A percentile compares a stretch with the other conserved stretches of the same genome.
phyloP scores from a whole-genome alignment of 1,140 invertebrate genomes.

The Ylistrum balloti region DNA sequence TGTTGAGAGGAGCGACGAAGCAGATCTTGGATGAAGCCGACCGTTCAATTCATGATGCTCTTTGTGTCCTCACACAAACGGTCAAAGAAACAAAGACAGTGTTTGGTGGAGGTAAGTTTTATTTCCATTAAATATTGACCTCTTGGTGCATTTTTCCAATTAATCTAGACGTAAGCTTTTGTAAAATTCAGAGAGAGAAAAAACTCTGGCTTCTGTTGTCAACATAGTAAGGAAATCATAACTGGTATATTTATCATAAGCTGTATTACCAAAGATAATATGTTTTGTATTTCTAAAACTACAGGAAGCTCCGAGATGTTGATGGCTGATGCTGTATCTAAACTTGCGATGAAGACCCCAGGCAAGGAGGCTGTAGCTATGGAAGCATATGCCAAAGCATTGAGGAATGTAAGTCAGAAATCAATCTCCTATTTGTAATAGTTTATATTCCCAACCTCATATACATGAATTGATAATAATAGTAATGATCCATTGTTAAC shows the following conservation, averaged over 20 bases:
- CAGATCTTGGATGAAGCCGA: constrained; percentile 99
- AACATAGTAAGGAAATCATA: too few relatives aligned
- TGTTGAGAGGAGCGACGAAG: constrained; percentile 98
- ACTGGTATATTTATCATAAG: too few relatives aligned
- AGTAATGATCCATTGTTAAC: too few relatives aligned
- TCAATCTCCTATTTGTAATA: too few relatives aligned
- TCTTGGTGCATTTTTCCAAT: neutral
- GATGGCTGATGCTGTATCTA: constrained; percentile 96
- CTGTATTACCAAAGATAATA: too few relatives aligned
- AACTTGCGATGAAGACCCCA: constrained; percentile 92
- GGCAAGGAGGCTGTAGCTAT: constrained; percentile 99
- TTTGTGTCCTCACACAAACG: constrained; percentile 98
- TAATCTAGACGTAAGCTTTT: neutral
- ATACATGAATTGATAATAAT: too few relatives aligned
- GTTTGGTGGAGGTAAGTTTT: constrained; percentile 91
- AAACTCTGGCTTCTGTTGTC: too few relatives aligned
- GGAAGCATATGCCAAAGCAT: constrained; percentile 97
- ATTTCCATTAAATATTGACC: neutral
- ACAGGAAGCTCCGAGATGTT: constrained; percentile 91
- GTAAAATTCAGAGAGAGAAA: neutral
- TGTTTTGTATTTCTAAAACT: neutral
- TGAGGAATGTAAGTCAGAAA: constrained; percentile 80
- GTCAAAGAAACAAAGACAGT: constrained; percentile 96
- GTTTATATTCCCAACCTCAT: too few relatives aligned
- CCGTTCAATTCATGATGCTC: constrained; percentile 97